A percentile compares a stretch with the other conserved stretches of the same genome.
Conservation (phyloP, 2,113 vertebrate species). For the Eulemur macaco region DNA sequence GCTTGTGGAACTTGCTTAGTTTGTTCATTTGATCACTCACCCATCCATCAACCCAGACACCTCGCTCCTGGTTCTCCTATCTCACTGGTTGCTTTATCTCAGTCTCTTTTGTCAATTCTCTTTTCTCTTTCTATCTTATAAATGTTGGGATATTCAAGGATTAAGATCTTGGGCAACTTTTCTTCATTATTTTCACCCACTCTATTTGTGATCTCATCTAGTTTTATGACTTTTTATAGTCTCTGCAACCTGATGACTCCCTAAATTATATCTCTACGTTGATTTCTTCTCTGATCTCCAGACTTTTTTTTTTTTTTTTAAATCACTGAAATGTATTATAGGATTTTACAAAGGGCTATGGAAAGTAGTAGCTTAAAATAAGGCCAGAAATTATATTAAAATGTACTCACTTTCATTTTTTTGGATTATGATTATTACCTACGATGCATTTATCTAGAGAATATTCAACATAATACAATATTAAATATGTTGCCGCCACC, state of each 20-base stretch:
- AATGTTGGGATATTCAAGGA: not conserved
- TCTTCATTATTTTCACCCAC: constrained; percentile 26
- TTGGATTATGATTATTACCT: constrained; percentile 18
- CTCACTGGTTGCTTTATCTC: not conserved
- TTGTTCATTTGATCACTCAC: not conserved
- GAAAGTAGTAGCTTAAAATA: constrained; percentile 39
- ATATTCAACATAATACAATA: constrained; percentile 45
- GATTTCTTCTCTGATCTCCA: constrained; percentile 21
- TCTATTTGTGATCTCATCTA: not conserved
- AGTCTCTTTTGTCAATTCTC: not conserved
- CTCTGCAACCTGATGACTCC: not conserved
- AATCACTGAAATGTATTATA: constrained; percentile 1
- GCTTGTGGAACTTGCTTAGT: not conserved
- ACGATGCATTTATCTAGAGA: constrained; percentile 29
- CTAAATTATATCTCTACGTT: not conserved
- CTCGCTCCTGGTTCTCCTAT: not conserved
- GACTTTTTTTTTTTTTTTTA: not conserved
- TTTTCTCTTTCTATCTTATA: constrained; percentile 32
- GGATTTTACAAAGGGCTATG: not conserved
- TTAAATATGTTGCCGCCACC: constrained; percentile 37
- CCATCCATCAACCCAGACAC: not conserved
- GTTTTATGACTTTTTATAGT: not conserved
- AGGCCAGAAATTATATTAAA: constrained; percentile 34
- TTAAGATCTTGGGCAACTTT: not conserved
- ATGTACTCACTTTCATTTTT: constrained; percentile 21